Percentiles rank a stretch among this genome's conserved stretches.
Conservation (phyloP, 2,113 vertebrate genomes). For the Petaurus breviceps region DNA sequence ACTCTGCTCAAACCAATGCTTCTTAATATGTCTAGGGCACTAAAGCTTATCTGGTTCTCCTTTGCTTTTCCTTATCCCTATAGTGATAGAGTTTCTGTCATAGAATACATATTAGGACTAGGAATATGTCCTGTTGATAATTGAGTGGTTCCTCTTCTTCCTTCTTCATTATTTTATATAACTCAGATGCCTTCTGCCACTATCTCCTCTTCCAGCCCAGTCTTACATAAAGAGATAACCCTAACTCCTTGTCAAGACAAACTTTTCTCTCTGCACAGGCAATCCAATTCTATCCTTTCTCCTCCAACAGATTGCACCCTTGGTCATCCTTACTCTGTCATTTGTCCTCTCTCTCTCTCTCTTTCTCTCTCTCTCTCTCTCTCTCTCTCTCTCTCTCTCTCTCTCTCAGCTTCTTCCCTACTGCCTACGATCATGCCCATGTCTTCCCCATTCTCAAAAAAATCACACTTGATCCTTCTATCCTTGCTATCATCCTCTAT, state of each 20-base stretch:
- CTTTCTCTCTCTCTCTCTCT: no score
- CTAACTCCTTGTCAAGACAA: neutral
- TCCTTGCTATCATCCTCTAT: neutral
- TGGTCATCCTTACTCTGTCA: neutral
- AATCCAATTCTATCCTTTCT: neutral
- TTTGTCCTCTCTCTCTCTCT: neutral
- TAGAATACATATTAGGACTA: neutral
- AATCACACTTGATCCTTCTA: neutral
- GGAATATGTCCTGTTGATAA: neutral
- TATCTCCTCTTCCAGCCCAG: no score
- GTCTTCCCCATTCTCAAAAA: neutral
- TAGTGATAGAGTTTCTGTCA: neutral
- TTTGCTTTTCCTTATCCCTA: neutral
- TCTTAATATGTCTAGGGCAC: neutral
- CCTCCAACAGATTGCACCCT: neutral
- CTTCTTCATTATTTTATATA: neutral
- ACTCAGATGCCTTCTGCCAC: neutral
- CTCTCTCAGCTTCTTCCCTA: neutral
- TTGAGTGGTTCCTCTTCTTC: neutral
- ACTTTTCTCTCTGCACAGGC: neutral
- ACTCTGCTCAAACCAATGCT: neutral
- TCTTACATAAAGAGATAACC: neutral
- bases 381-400: no score
- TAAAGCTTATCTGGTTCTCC: neutral
- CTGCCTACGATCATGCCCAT: neutral